phyloP scores from a whole-genome alignment of 2,888 invertebrate genomes.

The Cephus pygmeus region DNA sequence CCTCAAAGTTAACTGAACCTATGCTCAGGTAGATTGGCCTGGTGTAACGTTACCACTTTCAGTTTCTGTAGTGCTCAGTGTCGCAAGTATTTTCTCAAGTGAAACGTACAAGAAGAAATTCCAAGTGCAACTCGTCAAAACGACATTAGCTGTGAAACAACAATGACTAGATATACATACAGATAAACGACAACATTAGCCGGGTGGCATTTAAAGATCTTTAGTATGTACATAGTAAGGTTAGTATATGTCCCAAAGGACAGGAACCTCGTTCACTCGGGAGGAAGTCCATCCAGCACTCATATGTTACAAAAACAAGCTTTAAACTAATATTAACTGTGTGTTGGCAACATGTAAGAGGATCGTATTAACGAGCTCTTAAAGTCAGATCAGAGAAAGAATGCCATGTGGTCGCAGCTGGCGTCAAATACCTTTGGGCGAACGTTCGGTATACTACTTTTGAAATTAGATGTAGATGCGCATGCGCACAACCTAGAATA shows the following conservation, averaged over 20 bases:
- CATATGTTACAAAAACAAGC: slow-evolving; percentile 62
- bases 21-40: neutral
- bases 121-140: slow-evolving; percentile 8
- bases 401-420: slow-evolving; percentile 63
- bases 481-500: neutral
- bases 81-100: neutral
- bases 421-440: slow-evolving; percentile 43
- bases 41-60: neutral
- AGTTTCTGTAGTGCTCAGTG: neutral
- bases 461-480: neutral
- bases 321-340: slow-evolving; percentile 64
- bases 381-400: slow-evolving; percentile 59
- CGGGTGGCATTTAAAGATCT: slow-evolving; percentile 26
- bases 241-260: slow-evolving; percentile 9
- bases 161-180: slow-evolving; percentile 13
- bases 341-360: slow-evolving; percentile 62
- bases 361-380: slow-evolving; percentile 64
- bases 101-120: slow-evolving; percentile 1
- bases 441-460: neutral
- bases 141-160: slow-evolving; percentile 24
- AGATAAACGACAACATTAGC: slow-evolving; percentile 25
- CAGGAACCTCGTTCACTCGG: slow-evolving; percentile 12
- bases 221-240: slow-evolving; percentile 16
- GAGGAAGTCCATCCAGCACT: slow-evolving; percentile 37
- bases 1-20: neutral